Evolutionary conservation across 2,113 vertebrate genomes (phyloP).

Genomic region (Sander lucioperca): DNA sequence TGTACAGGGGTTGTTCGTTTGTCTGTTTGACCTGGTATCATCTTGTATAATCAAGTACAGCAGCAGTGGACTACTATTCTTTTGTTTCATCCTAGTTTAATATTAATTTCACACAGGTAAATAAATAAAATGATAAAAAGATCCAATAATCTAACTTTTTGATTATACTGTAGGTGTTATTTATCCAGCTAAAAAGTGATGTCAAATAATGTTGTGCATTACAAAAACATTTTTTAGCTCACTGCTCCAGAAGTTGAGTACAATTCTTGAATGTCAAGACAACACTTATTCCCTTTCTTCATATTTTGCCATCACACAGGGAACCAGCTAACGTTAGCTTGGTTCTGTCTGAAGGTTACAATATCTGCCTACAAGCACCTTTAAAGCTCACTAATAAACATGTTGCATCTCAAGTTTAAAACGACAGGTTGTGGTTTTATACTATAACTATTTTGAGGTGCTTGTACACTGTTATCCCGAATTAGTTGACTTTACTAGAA

Average conservation of each 20-base stretch:
- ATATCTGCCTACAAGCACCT: no score
- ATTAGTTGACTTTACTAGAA: no score
- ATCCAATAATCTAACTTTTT: background rate
- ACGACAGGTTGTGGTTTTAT: no score
- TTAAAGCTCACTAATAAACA: no score
- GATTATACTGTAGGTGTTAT: background rate
- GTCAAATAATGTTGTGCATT: background rate
- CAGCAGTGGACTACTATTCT: background rate
- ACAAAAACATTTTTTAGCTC: background rate
- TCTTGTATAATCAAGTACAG: background rate
- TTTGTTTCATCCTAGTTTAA: background rate
- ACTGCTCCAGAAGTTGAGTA: background rate
- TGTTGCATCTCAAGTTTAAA: no score
- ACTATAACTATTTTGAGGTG: no score
- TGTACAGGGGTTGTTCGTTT: background rate
- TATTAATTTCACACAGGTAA: background rate
- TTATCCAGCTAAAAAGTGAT: background rate
- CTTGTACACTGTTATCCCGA: no score
- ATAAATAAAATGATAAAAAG: background rate
- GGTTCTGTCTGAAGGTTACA: no score
- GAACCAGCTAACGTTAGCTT: no score
- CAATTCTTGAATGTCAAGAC: background rate
- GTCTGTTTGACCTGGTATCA: background rate
- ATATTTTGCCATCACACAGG: no score
- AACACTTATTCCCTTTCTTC: background rate